phyloP scores from a whole-genome alignment of 1,140 invertebrate genomes.

The Heliothis virescens region DNA sequence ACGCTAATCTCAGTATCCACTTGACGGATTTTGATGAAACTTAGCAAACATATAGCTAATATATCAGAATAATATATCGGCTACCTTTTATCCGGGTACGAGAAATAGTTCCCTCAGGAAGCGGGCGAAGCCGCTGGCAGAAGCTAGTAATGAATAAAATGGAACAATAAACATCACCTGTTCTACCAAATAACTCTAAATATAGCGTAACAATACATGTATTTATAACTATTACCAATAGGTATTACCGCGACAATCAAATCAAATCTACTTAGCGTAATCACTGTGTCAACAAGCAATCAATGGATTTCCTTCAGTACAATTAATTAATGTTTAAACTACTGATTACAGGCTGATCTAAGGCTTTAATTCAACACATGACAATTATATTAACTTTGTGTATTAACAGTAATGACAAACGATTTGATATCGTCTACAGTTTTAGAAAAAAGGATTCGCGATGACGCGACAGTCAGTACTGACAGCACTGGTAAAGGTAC shows the following conservation, averaged over 20 bases:
- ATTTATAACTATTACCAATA: neutral
- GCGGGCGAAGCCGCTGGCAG: too few species aligned
- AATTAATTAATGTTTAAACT: conserved; percentile 36
- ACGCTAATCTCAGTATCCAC: too few species aligned
- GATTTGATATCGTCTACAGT: neutral
- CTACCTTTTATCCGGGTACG: too few species aligned
- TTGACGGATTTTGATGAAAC: too few species aligned
- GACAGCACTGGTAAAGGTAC: too few species aligned
- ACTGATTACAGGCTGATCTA: conserved; percentile 10
- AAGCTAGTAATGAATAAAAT: too few species aligned
- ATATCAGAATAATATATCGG: too few species aligned
- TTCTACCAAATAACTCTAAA: too few species aligned
- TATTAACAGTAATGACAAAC: neutral
- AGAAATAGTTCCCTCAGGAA: too few species aligned
- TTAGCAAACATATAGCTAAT: too few species aligned
- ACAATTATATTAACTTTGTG: neutral
- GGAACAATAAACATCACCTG: too few species aligned
- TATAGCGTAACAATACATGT: neutral
- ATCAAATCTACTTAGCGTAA: neutral
- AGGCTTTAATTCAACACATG: neutral
- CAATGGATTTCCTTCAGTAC: neutral
- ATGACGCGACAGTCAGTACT: too few species aligned
- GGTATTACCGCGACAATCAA: neutral
- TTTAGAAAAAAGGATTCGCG: neutral
- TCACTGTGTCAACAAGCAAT: conserved; percentile 2